These are phyloP conservation scores for Ceratina australensis DNA, from an alignment of 1,140 invertebrate genomes.

Conservation along the genomic window DNA sequence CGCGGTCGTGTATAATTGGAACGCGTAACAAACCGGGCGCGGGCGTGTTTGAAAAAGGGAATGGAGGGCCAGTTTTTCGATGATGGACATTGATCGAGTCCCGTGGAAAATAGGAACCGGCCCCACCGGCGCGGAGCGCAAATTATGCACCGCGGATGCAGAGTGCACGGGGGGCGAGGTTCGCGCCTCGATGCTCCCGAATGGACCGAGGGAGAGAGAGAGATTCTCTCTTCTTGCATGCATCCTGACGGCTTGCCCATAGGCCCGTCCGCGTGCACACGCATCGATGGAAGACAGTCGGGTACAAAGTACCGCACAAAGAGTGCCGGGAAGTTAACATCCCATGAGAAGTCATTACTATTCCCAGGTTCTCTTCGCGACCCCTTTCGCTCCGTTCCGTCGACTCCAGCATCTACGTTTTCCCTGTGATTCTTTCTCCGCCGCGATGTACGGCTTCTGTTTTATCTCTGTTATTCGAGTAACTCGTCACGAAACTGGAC, in stretches of 20 bases:
- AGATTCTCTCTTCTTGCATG: conserved; percentile 39
- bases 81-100: conserved; percentile 52
- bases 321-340: conserved; percentile 43
- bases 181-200: conserved; percentile 64
- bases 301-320: conserved; percentile 20
- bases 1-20: background rate
- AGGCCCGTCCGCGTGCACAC: background rate
- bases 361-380: background rate
- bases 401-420: conserved; percentile 2
- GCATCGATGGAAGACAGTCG: conserved; percentile 32
- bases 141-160: conserved; percentile 71
- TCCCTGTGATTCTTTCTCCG: background rate
- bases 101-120: conserved; percentile 6
- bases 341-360: conserved; percentile 50
- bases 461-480: conserved; percentile 56
- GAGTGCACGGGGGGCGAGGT: conserved; percentile 69
- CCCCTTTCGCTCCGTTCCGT: background rate
- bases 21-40: conserved; percentile 9
- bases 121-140: conserved; percentile 52
- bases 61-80: conserved; percentile 15
- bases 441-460: background rate
- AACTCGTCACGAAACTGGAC: conserved; percentile 44
- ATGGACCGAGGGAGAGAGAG: conserved; percentile 48
- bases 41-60: conserved; percentile 11
- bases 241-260: background rate